Conservation (phyloP, 30 jellyfish, hydroid and myxozoan species). For the Hydractinia echinata region DNA sequence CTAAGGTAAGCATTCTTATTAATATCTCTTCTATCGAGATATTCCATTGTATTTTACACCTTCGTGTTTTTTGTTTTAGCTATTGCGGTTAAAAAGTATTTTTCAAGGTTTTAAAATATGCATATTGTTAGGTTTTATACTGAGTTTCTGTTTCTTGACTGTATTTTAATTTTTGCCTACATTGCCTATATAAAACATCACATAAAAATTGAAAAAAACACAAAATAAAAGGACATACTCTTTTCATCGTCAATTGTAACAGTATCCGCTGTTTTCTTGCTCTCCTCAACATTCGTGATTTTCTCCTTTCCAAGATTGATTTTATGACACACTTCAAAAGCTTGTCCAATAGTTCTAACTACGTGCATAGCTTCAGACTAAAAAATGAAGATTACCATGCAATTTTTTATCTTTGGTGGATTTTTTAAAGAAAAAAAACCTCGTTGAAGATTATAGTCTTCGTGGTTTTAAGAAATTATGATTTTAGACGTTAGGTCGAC, state of each 20-base stretch:
- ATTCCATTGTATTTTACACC: too few species aligned
- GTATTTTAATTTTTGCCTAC: too few species aligned
- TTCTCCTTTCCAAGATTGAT: conserved; percentile 45
- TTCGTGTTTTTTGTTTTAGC: too few species aligned
- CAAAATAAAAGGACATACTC: background rate
- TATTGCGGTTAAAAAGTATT: too few species aligned
- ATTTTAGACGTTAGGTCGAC: too few species aligned
- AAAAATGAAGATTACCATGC: background rate
- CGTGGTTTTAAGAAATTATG: background rate
- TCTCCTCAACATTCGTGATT: conserved; percentile 18
- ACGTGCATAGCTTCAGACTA: conserved; percentile 89
- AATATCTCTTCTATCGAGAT: too few species aligned
- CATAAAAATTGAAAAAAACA: too few species aligned
- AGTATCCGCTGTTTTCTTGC: conserved; percentile 9
- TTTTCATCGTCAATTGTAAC: conserved; percentile 20
- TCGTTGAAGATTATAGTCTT: background rate
- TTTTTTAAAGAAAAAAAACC: background rate
- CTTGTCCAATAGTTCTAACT: conserved; percentile 95
- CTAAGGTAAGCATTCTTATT: too few species aligned
- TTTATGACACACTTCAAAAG: conserved; percentile 95
- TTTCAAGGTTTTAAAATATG: too few species aligned
- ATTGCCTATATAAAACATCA: too few species aligned
- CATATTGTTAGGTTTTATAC: too few species aligned
- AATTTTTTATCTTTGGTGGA: background rate
- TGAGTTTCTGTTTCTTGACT: too few species aligned